Evolutionary conservation across 2,888 invertebrate species (phyloP).

Genomic region (Drosophila ustulata): DNA sequence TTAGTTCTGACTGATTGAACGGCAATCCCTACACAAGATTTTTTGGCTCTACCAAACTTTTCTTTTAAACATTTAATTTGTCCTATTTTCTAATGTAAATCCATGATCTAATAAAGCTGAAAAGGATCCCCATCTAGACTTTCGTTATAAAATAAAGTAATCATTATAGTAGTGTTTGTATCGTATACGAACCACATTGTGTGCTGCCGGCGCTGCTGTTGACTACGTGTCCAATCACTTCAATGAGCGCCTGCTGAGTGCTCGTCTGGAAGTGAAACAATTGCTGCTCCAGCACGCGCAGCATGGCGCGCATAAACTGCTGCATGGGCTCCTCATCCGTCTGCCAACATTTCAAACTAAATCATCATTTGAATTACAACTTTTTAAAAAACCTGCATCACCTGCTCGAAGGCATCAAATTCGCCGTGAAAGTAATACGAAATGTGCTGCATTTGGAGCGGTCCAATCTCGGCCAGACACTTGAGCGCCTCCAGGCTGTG

Average conservation of each 20-base stretch:
- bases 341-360: constrained; percentile 18
- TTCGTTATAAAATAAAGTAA: no score
- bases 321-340: constrained; percentile 54
- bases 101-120: no score
- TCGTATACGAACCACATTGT: constrained; percentile 51
- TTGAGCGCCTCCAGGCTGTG: constrained; percentile 88
- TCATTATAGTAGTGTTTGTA: no score
- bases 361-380: background rate
- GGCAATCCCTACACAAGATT: no score
- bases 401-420: constrained; percentile 62
- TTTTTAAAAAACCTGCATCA: constrained; percentile 12
- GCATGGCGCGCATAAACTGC: constrained; percentile 63
- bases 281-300: constrained; percentile 66
- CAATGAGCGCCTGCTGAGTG: constrained; percentile 51
- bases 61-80: no score
- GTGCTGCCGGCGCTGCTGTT: constrained; percentile 61
- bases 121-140: no score
- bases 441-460: constrained; percentile 69
- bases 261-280: constrained; percentile 61
- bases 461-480: constrained; percentile 86
- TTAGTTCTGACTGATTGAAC: no score
- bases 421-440: constrained; percentile 81
- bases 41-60: no score
- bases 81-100: no score
- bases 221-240: constrained; percentile 68